phyloP scores from a whole-genome alignment of 2,797 vertebrate genomes.

The Antrozous pallidus region DNA sequence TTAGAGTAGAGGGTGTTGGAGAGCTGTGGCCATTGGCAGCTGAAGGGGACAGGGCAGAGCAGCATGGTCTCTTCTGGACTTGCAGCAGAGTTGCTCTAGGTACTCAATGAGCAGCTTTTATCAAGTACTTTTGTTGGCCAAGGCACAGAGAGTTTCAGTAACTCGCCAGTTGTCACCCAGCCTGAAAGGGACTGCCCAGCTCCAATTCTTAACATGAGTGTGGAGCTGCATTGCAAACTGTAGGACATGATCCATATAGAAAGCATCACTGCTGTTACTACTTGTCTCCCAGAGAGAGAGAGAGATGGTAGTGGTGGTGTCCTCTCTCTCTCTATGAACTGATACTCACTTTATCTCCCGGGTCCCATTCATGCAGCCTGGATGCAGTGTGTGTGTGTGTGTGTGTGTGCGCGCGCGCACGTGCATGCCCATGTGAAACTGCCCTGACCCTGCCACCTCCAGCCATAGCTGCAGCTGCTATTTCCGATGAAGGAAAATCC shows the following conservation, averaged over 20 bases:
- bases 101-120: slow-evolving; percentile 55
- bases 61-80: slow-evolving; percentile 74
- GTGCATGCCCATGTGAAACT: accelerated
- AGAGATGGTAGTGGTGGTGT: background rate
- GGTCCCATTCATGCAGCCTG: background rate
- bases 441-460: accelerated
- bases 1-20: slow-evolving; percentile 57
- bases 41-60: slow-evolving; percentile 57
- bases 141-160: background rate
- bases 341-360: background rate
- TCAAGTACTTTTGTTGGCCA: background rate
- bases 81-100: slow-evolving; percentile 36
- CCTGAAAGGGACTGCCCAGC: background rate
- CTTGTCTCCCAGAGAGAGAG: background rate
- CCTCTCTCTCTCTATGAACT: background rate
- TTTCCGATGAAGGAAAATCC: background rate
- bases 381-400: background rate
- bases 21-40: slow-evolving; percentile 70
- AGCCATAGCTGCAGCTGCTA: background rate
- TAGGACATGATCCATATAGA: background rate
- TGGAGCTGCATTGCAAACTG: background rate
- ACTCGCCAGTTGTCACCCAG: accelerated
- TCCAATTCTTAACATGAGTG: background rate
- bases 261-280: accelerated
- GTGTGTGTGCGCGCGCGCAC: too few relatives aligned